A percentile compares a stretch with the other conserved stretches of the same genome.
phyloP scores from a whole-genome alignment of 2,113 vertebrate genomes.

The Percopsis transmontana region DNA sequence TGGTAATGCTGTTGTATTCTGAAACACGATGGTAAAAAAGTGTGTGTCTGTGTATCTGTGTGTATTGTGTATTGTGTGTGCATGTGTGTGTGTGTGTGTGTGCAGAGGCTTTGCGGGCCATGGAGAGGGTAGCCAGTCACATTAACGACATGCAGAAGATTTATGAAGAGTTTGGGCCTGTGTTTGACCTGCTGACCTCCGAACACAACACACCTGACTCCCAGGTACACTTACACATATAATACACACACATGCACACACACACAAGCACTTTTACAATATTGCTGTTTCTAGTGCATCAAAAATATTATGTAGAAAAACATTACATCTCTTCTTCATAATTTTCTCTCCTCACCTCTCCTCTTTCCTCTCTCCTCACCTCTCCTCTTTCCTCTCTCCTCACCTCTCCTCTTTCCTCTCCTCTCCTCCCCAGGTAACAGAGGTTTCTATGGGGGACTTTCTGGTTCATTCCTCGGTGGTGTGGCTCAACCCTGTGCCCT shows the following conservation, averaged over 20 bases:
- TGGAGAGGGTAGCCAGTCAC: conserved; percentile 91
- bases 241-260: neutral
- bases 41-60: neutral
- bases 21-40: too few relatives aligned
- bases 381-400: neutral
- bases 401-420: neutral
- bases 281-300: too few relatives aligned
- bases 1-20: too few relatives aligned
- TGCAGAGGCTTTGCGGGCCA: conserved; percentile 88
- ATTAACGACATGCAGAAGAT: conserved; percentile 95
- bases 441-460: conserved; percentile 90
- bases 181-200: conserved; percentile 88
- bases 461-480: conserved; percentile 83
- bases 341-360: too few relatives aligned
- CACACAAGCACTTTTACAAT: neutral
- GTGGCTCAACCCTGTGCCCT: conserved; percentile 87
- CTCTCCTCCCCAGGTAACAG: conserved; percentile 78
- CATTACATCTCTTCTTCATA: too few relatives aligned
- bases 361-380: too few relatives aligned
- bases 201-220: conserved; percentile 87
- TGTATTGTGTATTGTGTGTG: neutral
- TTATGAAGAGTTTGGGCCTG: conserved; percentile 87
- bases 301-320: too few relatives aligned
- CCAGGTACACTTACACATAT: conserved; percentile 73
- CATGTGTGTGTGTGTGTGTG: neutral